Evolutionary conservation across 2,113 vertebrate genomes (phyloP), one percentile per base, ranked within the genome.

Genomic region (Pteruthius melanotis): DNA sequence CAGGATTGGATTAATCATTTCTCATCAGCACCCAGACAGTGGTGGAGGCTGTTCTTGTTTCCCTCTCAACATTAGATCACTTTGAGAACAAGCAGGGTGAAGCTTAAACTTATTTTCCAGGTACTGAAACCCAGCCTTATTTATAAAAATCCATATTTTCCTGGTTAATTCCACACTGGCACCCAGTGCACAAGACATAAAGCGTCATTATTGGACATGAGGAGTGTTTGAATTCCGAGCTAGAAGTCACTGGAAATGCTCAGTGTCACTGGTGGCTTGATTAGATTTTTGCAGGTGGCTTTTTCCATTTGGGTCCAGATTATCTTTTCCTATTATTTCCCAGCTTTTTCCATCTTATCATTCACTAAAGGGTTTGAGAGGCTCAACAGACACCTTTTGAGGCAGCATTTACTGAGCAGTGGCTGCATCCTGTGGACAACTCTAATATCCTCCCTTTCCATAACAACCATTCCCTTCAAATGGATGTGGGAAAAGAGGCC

Each of bases 1-100:
- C 94, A 89, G 90, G 74, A 87, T 85, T 95, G 64, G 27, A 90
- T 95, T 84, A 86, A 96, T 97, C 79, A 91, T 83, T 96, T 85
- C 91, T 95, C 92, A 86, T 93, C 93, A 94, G 74, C 87, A 87
- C 65, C 57, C 83, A 93, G 74, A 57, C 87, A 68, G 44, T 42
- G 61, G 89, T 49, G 83, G 90, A 93, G 76, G 69, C 75, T 87
- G 93, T 82, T 91, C 94, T 93, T 76, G 84, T 84, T 93, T 87
- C 4, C 1, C 69, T 49, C 40, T 64, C 81, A 86, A 44, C 33
- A 37, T 93, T 63, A 91, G 91, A 96, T 93, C 90, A 91, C 81
- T 92, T 91, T 42, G 76, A 93, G 90, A 94, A 91, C 83, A 93
- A 90, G 75, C 72, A 59, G 88, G 76, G 71, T n/a, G 66, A 75